A percentile compares a stretch with the other conserved stretches of the same genome.
Conservation (phyloP, 2,888 invertebrate species). For the Epistrophe grossulariae region DNA sequence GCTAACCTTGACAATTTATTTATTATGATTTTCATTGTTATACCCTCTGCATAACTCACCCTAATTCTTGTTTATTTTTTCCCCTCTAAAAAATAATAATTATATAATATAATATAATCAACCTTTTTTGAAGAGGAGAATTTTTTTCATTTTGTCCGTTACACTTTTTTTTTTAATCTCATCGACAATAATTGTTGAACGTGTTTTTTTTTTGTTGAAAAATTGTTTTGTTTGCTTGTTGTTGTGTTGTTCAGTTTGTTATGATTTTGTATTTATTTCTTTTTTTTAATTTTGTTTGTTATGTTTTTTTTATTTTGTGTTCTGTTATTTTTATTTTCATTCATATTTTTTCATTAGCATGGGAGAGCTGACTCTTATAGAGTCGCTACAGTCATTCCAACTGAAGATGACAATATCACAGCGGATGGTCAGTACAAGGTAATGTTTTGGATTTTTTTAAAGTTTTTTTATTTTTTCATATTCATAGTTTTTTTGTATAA, state of each 20-base stretch:
- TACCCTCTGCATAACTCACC: slow-evolving; percentile 19
- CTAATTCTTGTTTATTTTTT: slow-evolving; percentile 12
- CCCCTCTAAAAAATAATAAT: not conserved
- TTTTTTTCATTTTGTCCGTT: slow-evolving; percentile 10
- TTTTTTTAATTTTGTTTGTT: slow-evolving; percentile 34
- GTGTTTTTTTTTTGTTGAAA: not conserved
- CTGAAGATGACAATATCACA: slow-evolving; percentile 97
- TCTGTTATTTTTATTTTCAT: slow-evolving; percentile 75
- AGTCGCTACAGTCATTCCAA: slow-evolving; percentile 96
- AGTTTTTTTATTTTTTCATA: slow-evolving; percentile 63
- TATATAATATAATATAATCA: not conserved
- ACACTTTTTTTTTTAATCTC: slow-evolving; percentile 29
- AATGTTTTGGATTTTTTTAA: slow-evolving; percentile 75
- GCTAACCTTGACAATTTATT: slow-evolving; percentile 12
- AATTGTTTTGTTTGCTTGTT: slow-evolving; percentile 52
- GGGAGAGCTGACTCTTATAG: slow-evolving; percentile 98
- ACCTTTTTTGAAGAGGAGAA: slow-evolving; percentile 6
- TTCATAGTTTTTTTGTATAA: slow-evolving; percentile 44
- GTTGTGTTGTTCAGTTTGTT: slow-evolving; percentile 60
- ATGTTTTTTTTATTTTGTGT: slow-evolving; percentile 59
- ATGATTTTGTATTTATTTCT: slow-evolving; percentile 25
- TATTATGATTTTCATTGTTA: slow-evolving; percentile 4
- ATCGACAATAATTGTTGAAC: slow-evolving; percentile 18
- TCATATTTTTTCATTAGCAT: slow-evolving; percentile 88
- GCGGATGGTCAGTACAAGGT: slow-evolving; percentile 97